Conservation (phyloP, 2,797 vertebrate genomes). For the Lepilemur septentrionalis region DNA sequence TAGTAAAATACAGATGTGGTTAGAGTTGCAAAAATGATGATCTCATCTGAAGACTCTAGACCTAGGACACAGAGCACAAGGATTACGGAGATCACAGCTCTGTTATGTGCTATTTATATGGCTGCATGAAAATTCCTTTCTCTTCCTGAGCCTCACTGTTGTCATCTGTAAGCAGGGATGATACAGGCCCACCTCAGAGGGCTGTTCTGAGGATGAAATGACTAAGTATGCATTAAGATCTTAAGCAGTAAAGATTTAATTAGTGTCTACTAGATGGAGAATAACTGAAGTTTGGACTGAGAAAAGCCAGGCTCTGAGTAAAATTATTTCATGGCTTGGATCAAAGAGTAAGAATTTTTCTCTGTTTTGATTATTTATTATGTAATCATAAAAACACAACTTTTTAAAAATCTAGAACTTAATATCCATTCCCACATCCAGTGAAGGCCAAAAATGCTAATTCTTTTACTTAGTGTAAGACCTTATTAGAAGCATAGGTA, state of each 20-base stretch:
- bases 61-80: neutral
- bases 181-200: neutral
- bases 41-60: neutral
- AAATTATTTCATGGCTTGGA: neutral
- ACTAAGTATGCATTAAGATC: neutral
- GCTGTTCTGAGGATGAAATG: neutral
- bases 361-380: constrained; percentile 12
- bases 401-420: neutral
- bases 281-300: constrained; percentile 12
- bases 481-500: neutral
- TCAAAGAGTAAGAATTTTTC: neutral
- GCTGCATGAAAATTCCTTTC: neutral
- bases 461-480: neutral
- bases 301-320: neutral
- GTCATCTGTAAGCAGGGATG: neutral
- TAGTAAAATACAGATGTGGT: neutral
- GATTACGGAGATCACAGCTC: neutral
- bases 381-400: neutral
- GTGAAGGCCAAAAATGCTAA: neutral
- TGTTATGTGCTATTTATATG: rapidly evolving
- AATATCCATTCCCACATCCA: neutral
- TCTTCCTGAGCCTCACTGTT: neutral
- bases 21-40: neutral
- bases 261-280: neutral
- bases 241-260: constrained; percentile 20